Evolutionary conservation across 2,113 vertebrate species (phyloP).

Genomic region (Alexandromys fortis): DNA sequence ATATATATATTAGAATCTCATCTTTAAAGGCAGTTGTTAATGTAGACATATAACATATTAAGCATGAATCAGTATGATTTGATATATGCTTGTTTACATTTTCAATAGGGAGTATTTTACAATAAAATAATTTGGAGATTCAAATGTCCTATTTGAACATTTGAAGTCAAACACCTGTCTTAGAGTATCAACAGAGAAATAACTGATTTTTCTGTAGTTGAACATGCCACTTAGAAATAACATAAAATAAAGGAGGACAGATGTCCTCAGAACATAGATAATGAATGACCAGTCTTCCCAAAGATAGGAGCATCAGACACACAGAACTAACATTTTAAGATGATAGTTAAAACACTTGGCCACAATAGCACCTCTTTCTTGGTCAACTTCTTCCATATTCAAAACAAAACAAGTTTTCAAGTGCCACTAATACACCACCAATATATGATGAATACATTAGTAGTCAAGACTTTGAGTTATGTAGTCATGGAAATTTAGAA

Average conservation of each 20-base stretch:
- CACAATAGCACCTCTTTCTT: not conserved
- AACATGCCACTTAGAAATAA: not conserved
- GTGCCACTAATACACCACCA: not conserved
- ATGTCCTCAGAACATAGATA: constrained; percentile 8
- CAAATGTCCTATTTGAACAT: not conserved
- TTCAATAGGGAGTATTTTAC: not conserved
- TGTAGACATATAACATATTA: not conserved
- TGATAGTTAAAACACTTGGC: not conserved
- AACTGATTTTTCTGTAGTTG: not conserved
- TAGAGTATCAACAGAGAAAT: not conserved
- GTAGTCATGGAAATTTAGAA: not conserved
- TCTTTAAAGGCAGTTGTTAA: constrained; percentile 1
- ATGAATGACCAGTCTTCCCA: constrained; percentile 5
- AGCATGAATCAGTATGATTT: not conserved
- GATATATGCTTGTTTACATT: not conserved
- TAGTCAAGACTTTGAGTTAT: not conserved
- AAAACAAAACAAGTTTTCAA: not conserved
- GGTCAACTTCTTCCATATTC: not conserved
- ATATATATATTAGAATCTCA: not conserved
- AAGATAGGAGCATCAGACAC: constrained; percentile 35
- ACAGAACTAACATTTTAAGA: not conserved
- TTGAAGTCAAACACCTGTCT: not conserved
- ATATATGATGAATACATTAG: not conserved
- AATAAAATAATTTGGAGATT: constrained; percentile 33
- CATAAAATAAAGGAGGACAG: not conserved